Conservation (phyloP, 2,797 vertebrate genomes). For the Trichosurus vulpecula region DNA sequence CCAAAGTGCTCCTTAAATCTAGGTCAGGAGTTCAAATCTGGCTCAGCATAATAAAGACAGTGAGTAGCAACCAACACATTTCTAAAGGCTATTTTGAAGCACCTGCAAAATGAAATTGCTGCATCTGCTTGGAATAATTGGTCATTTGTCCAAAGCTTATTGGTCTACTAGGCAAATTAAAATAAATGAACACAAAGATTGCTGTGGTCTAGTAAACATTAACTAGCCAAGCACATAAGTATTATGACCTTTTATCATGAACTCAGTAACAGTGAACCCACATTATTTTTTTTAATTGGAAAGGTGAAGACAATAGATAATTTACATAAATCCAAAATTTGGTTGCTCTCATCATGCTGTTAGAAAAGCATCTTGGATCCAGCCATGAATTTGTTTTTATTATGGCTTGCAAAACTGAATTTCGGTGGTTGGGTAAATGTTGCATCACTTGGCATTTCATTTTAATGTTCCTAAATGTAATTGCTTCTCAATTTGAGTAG, state of each 20-base stretch:
- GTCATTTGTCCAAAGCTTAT: neutral
- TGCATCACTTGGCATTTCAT: constrained; percentile 8
- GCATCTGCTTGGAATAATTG: neutral
- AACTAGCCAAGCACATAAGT: neutral
- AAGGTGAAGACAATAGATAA: constrained; percentile 2
- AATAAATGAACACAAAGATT: constrained; percentile 2
- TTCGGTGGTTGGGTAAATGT: neutral
- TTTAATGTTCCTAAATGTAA: neutral
- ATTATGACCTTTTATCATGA: neutral
- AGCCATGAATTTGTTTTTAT: neutral
- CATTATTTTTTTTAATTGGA: constrained; percentile 4
- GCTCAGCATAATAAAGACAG: neutral
- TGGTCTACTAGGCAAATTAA: neutral
- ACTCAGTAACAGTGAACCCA: neutral
- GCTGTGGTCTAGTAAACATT: neutral
- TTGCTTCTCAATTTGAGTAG: neutral
- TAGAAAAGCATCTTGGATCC: neutral
- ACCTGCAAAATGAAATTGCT: constrained; percentile 12
- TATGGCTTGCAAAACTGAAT: neutral
- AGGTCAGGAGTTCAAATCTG: constrained; percentile 1
- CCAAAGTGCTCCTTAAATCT: constrained; percentile 5
- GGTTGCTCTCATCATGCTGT: neutral
- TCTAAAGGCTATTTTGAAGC: constrained; percentile 19
- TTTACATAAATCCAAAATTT: neutral
- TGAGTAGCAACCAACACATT: constrained; percentile 3